A percentile compares a stretch with the other conserved stretches of the same genome.
Conservation (phyloP, 2,113 vertebrate genomes). For the Ahaetulla prasina region DNA sequence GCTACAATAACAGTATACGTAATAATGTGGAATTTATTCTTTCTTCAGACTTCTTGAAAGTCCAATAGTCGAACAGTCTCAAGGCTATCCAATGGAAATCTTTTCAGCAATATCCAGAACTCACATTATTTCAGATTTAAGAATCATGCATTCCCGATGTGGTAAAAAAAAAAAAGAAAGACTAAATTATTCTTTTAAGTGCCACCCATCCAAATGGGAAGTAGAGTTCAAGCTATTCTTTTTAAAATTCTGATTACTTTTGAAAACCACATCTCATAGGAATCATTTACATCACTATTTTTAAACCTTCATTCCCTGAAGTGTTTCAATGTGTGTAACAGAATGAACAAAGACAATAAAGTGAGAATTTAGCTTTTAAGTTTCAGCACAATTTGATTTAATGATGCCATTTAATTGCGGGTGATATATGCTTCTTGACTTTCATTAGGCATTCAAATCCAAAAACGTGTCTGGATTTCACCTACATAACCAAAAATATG, state of each 20-base stretch:
- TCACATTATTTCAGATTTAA: not conserved
- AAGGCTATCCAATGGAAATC: not conserved
- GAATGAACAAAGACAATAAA: slow-evolving; percentile 8
- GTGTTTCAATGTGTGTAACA: not conserved
- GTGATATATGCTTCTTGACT: not conserved
- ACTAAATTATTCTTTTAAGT: not conserved
- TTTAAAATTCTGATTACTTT: not conserved
- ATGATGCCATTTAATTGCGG: not conserved
- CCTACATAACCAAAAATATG: not conserved
- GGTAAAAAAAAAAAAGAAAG: not conserved
- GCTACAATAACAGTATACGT: not conserved
- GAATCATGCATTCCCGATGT: not conserved
- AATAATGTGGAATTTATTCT: not conserved
- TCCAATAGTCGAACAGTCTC: not conserved
- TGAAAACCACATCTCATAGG: slow-evolving; percentile 17
- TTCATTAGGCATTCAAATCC: not conserved
- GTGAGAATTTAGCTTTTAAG: not conserved
- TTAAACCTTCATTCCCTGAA: not conserved
- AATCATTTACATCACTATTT: slow-evolving; percentile 11
- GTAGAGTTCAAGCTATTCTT: not conserved
- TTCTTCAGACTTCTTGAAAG: not conserved
- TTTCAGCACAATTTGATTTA: slow-evolving; percentile 6
- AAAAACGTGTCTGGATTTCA: not conserved
- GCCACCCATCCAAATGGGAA: not conserved
- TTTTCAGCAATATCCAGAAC: not conserved